These are phyloP conservation scores for Epicampocera succincta DNA, from an alignment of 2,888 invertebrate species.

Conservation along the genomic window DNA sequence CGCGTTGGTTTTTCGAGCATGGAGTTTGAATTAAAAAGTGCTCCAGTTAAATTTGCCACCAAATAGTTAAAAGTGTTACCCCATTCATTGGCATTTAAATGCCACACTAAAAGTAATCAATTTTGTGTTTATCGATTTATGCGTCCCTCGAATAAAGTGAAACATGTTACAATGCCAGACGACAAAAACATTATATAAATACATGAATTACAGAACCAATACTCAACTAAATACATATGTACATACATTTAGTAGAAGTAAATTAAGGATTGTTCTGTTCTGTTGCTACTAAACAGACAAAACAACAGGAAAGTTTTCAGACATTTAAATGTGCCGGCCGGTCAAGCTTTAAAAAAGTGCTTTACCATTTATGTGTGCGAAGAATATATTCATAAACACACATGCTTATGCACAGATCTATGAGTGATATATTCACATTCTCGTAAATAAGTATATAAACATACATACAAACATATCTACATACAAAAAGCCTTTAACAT, in stretches of 20 bases:
- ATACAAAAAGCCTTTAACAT: background rate
- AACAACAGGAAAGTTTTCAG: conserved; percentile 14
- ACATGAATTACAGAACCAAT: background rate
- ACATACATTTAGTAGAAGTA: background rate
- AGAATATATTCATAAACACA: no score
- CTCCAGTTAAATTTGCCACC: no score
- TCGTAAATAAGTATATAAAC: no score
- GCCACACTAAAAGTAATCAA: background rate
- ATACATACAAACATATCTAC: background rate
- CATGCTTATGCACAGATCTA: background rate
- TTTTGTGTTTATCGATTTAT: conserved; percentile 10
- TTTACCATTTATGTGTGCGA: conserved; percentile 7
- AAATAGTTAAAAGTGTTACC: no score
- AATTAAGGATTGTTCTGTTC: background rate
- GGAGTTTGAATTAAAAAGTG: no score
- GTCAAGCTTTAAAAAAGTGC: conserved; percentile 33
- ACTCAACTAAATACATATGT: background rate
- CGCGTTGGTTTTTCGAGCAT: no score
- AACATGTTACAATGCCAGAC: conserved; percentile 13
- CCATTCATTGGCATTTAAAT: no score
- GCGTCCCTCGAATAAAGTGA: background rate
- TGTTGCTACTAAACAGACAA: conserved; percentile 28
- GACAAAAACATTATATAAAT: conserved; percentile 7
- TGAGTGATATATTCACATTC: background rate
- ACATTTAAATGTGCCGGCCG: conserved; percentile 43